phyloP scores from a whole-genome alignment of 64 coral and sea anemone genomes.

The Stylophora pistillata region DNA sequence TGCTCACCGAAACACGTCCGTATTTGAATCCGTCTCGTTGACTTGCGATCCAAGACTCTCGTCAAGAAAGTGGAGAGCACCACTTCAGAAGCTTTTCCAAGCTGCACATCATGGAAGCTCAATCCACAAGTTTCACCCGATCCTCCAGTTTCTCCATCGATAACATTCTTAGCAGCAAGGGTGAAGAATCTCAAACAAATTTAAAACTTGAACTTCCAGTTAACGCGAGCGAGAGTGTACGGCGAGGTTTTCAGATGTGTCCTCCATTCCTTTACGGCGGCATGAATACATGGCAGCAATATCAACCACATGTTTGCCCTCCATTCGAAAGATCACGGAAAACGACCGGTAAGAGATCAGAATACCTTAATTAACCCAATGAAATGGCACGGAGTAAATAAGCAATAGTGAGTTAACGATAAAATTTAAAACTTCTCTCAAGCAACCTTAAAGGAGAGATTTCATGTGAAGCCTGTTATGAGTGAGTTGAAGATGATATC shows the following conservation, averaged over 20 bases:
- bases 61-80: background rate
- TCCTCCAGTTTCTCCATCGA: constrained; percentile 40
- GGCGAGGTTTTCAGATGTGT: background rate
- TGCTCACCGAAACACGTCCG: background rate
- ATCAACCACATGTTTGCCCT: background rate
- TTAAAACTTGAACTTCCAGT: background rate
- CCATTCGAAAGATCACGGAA: constrained; percentile 6
- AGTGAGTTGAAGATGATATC: too few species aligned
- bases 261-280: background rate
- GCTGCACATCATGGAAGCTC: background rate
- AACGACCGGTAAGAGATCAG: constrained; percentile 16
- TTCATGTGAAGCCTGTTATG: too few species aligned
- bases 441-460: too few species aligned
- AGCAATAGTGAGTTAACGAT: background rate
- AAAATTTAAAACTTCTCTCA: too few species aligned
- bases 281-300: background rate
- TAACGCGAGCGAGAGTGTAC: background rate
- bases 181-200: background rate
- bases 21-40: background rate
- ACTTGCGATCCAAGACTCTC: background rate
- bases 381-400: background rate
- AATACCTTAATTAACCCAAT: background rate
- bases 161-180: constrained; percentile 32
- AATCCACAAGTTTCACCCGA: background rate
- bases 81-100: background rate